Base-by-base conservation (phyloP, 1,140 invertebrate genomes). In the Hirudo medicinalis region DNA sequence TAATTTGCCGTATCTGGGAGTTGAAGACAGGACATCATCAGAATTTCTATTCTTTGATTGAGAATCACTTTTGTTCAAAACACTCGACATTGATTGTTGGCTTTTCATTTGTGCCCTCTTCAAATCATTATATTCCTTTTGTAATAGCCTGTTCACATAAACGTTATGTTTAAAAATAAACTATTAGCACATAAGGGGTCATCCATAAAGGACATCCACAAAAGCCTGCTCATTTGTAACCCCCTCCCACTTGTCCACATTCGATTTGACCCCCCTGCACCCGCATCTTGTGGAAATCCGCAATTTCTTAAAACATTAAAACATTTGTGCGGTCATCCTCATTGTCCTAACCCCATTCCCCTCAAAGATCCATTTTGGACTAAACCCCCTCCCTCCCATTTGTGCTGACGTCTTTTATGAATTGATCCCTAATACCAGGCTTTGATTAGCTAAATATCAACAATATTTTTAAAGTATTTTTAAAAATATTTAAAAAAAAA, bases 91-190 rank as follows among this genome's bases (percentile, higher is more conserved):
- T 63, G 22, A 13, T 32, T 22, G 22, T 20, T 63, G 22, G 15
- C 57, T n/a, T 63, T 63, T 22, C 29, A 25, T 63, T 32, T 32
- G 22, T 11, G 57, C 20, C 29, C 20, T 63, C 57, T 63, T 63
- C 19, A 63, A 32, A 25, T 63, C 57, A 32, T 63, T 63, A 32
- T 63, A 63, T 63, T 63, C 57, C 19, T 63, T 63, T 32, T 22
- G 22, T 1, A 63, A 20, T 32, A 63, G 57, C 29, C 57, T 63
- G 57, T 63, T 63, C 13, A 13, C 43, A 17, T 49, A 49, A 17
- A 11, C 0, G 15, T 17, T 13, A 49, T 15, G 43, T 49, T 49
- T 49, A 49, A 49, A 49, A 8, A 49, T 49, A 49, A 57, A n/a
- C 9, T 4, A 2, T 57, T n/a, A 57, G n/a, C n/a, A n/a, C n/a